phyloP scores from a whole-genome alignment of 2,797 vertebrate genomes.

The Pantherophis vulpinus region DNA sequence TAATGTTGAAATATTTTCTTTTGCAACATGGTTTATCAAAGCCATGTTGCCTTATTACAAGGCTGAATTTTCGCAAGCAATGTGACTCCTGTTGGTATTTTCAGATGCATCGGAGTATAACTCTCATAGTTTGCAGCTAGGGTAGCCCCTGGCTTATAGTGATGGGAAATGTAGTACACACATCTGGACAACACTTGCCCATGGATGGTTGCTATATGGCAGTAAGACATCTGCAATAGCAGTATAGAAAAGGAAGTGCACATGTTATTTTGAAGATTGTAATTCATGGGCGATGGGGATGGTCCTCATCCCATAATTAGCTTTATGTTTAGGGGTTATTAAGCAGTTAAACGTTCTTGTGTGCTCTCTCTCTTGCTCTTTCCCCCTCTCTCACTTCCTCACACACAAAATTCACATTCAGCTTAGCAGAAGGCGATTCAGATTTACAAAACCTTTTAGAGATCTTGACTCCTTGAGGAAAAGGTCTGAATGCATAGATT shows the following conservation, averaged over 20 bases:
- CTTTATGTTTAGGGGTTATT: no score
- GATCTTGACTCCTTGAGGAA: neutral
- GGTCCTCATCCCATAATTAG: neutral
- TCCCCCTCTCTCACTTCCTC: neutral
- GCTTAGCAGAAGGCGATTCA: neutral
- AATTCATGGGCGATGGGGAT: neutral
- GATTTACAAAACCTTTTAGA: neutral
- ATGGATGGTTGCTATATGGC: neutral
- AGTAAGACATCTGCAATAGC: neutral
- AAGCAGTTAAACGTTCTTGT: no score
- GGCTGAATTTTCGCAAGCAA: neutral
- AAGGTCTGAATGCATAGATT: neutral
- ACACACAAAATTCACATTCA: neutral
- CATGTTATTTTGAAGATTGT: neutral
- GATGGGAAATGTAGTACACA: neutral
- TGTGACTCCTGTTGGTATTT: neutral
- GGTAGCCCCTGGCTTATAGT: neutral
- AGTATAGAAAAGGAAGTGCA: neutral
- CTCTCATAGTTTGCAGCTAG: neutral
- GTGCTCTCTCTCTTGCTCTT: neutral
- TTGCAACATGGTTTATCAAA: neutral
- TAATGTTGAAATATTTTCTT: constrained; percentile 20
- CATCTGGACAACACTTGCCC: neutral
- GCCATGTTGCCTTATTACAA: neutral
- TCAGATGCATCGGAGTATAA: neutral